Conservation (phyloP, 2,797 vertebrate genomes). For the Alfaro cultratus region DNA sequence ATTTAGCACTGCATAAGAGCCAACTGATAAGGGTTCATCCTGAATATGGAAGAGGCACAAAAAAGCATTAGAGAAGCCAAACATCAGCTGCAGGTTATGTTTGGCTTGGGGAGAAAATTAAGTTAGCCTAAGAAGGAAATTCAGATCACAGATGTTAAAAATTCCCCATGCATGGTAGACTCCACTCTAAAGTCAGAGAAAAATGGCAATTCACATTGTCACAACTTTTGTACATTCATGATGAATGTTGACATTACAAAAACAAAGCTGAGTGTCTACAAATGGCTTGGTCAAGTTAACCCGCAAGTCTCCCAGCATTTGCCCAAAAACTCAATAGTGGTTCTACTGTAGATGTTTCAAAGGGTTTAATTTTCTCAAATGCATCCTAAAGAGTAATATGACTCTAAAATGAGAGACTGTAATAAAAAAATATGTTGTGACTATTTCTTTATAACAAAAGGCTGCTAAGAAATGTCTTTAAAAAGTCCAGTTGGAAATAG, state of each 20-base stretch:
- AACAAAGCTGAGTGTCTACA: background rate
- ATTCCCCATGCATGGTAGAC: background rate
- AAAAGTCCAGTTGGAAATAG: constrained; percentile 52
- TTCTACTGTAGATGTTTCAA: background rate
- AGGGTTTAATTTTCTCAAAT: background rate
- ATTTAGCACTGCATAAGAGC: background rate
- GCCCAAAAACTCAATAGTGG: background rate
- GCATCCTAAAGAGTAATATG: background rate
- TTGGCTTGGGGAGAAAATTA: background rate
- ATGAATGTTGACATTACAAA: background rate
- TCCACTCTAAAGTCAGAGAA: background rate
- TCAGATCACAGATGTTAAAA: background rate
- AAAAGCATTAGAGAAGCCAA: background rate
- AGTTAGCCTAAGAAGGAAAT: background rate
- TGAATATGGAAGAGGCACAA: background rate
- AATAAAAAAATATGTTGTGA: background rate
- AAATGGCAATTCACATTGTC: background rate
- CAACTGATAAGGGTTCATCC: background rate
- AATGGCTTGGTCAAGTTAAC: background rate
- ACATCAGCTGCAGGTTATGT: no score
- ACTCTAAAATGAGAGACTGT: background rate
- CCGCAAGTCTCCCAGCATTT: background rate
- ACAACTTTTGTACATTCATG: background rate
- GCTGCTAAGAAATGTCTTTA: constrained; percentile 36
- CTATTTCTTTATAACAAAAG: constrained; percentile 26